Percentiles rank a stretch among this genome's conserved stretches.
phyloP scores from a whole-genome alignment of 2,113 vertebrate genomes.

The Passer montanus region DNA sequence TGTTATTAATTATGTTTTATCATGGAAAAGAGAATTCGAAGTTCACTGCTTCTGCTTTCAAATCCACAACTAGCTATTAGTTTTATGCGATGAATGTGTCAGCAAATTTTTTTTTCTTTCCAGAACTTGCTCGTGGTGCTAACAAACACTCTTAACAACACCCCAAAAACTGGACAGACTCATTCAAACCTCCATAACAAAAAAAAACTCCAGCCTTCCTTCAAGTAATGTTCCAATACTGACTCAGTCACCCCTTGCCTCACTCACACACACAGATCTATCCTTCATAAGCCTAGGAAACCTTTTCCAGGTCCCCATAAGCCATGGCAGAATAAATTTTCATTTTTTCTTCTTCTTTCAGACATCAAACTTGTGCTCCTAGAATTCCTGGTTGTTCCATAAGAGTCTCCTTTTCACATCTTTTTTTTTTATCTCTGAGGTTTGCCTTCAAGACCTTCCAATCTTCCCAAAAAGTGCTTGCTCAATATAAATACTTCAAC shows the following conservation, averaged over 20 bases:
- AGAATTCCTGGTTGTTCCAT: background rate
- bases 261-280: conserved; percentile 10
- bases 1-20: conserved; percentile 19
- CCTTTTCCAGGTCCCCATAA: conserved; percentile 20
- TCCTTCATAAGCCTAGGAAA: conserved; percentile 46
- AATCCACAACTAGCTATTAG: background rate
- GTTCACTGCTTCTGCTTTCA: conserved; percentile 40
- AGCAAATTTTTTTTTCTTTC: conserved; percentile 4
- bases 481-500: conserved; percentile 51
- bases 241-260: conserved; percentile 47
- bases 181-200: conserved; percentile 65
- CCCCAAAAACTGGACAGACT: conserved; percentile 37
- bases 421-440: conserved; percentile 9
- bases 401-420: conserved; percentile 61
- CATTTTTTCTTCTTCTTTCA: conserved; percentile 15
- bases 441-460: conserved; percentile 48
- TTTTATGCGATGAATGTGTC: background rate
- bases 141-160: conserved; percentile 58
- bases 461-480: conserved; percentile 69
- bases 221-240: conserved; percentile 79
- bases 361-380: conserved; percentile 70
- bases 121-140: conserved; percentile 44
- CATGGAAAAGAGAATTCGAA: background rate
- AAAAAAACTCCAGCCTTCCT: conserved; percentile 58
- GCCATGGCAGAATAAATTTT: conserved; percentile 15